phyloP scores from a whole-genome alignment of 2,113 vertebrate genomes.

The Heptranchias perlo region DNA sequence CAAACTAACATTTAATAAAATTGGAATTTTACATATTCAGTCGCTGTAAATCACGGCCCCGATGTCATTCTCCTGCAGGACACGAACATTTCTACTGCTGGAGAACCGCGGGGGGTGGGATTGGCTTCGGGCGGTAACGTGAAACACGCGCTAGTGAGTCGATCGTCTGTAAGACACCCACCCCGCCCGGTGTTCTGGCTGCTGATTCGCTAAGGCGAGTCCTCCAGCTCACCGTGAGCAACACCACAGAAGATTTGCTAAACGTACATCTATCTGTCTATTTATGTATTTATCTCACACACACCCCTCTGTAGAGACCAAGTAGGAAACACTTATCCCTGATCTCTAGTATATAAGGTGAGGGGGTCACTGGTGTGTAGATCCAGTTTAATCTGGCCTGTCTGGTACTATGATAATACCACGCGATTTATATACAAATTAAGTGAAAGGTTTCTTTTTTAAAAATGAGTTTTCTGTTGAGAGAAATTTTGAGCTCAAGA shows the following conservation, averaged over 20 bases:
- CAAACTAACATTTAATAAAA: slow-evolving; percentile 24
- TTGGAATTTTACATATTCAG: neutral
- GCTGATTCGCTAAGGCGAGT: neutral
- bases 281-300: neutral
- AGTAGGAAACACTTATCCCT: too few relatives aligned
- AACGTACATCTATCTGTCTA: neutral
- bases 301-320: neutral
- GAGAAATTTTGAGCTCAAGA: neutral
- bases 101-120: neutral
- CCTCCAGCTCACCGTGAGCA: neutral
- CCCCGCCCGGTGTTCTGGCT: too few relatives aligned
- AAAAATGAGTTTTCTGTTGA: neutral
- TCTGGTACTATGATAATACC: neutral
- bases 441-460: neutral
- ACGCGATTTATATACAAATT: neutral
- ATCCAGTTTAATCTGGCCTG: neutral
- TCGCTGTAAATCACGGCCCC: neutral
- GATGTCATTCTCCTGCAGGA: neutral
- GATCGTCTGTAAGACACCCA: too few relatives aligned
- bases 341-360: neutral
- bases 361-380: neutral
- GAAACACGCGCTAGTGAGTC: too few relatives aligned
- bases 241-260: neutral
- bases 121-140: neutral
- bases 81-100: neutral